Conservation (phyloP, 2,888 invertebrate genomes). For the Rosalia funebris region DNA sequence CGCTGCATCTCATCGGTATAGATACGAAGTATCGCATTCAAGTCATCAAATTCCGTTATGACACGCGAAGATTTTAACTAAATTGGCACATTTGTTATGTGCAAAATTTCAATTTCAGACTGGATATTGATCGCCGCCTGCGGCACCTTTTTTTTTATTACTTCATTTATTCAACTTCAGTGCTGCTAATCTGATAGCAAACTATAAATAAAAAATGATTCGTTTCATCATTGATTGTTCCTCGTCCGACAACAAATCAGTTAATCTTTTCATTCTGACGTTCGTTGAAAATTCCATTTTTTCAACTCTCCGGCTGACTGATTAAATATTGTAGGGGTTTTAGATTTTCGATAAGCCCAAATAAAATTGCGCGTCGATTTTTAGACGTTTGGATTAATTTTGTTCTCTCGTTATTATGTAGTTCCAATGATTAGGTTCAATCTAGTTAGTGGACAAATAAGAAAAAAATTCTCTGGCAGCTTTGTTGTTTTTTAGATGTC, state of each 20-base stretch:
- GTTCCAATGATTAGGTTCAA: too few relatives aligned
- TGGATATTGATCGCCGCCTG: conserved; percentile 36
- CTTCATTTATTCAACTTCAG: conserved; percentile 41
- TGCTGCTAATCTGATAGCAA: conserved; percentile 41
- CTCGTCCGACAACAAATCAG: conserved; percentile 50
- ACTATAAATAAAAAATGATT: conserved; percentile 45
- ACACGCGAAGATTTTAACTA: conserved; percentile 39
- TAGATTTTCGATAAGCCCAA: conserved; percentile 28
- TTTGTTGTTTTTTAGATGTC: too few relatives aligned
- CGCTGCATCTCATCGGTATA: conserved; percentile 20
- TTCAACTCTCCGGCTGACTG: conserved; percentile 38
- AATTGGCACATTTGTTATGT: conserved; percentile 43
- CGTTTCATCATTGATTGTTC: conserved; percentile 49
- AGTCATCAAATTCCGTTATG: conserved; percentile 12
- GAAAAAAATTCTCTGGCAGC: too few relatives aligned
- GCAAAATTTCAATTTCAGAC: conserved; percentile 44
- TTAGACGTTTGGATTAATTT: conserved; percentile 17
- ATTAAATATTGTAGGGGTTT: conserved; percentile 38
- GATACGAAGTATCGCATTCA: not conserved
- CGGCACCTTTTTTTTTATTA: conserved; percentile 35
- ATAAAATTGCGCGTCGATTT: conserved; percentile 11
- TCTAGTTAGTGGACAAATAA: too few relatives aligned
- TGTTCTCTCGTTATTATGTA: too few relatives aligned
- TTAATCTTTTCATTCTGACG: conserved; percentile 47
- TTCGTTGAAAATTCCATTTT: conserved; percentile 38